Percentiles rank a stretch among this genome's conserved stretches.
phyloP scores from a whole-genome alignment of 1,140 invertebrate species.

The Psilanteris sp. region DNA sequence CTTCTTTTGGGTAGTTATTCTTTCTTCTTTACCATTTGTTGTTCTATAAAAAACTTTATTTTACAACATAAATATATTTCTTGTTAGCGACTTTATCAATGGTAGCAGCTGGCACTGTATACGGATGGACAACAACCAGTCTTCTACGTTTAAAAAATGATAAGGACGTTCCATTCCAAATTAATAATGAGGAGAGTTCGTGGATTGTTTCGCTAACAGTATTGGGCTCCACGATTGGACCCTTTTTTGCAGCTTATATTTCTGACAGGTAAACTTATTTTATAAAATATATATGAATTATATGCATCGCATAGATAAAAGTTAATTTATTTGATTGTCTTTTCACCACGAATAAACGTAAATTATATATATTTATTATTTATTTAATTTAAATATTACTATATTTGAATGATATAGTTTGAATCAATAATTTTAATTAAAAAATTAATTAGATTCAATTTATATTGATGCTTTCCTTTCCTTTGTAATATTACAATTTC shows the following conservation, averaged over 20 bases:
- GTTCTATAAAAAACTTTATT: neutral
- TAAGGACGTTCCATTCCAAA: slow-evolving; percentile 66
- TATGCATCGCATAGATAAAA: no score
- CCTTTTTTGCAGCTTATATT: slow-evolving; percentile 76
- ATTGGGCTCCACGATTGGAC: slow-evolving; percentile 79
- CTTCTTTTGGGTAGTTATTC: neutral
- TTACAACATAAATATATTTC: slow-evolving; percentile 6
- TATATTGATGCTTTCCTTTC: no score
- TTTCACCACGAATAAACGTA: no score
- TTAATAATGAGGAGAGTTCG: slow-evolving; percentile 70
- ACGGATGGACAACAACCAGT: slow-evolving; percentile 76
- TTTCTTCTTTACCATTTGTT: neutral
- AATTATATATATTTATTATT: no score
- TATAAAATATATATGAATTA: no score
- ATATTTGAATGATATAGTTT: no score
- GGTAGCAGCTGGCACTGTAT: slow-evolving; percentile 77
- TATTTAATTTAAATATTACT: no score
- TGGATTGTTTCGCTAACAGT: slow-evolving; percentile 76
- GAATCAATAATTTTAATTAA: no score
- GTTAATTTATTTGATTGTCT: no score
- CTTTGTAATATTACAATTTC: no score
- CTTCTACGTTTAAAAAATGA: slow-evolving; percentile 64
- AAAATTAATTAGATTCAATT: no score
- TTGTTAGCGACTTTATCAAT: slow-evolving; percentile 78
- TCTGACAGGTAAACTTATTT: slow-evolving; percentile 75